phyloP scores from a whole-genome alignment of 2,797 vertebrate species.

The Hyperoplus immaculatus region DNA sequence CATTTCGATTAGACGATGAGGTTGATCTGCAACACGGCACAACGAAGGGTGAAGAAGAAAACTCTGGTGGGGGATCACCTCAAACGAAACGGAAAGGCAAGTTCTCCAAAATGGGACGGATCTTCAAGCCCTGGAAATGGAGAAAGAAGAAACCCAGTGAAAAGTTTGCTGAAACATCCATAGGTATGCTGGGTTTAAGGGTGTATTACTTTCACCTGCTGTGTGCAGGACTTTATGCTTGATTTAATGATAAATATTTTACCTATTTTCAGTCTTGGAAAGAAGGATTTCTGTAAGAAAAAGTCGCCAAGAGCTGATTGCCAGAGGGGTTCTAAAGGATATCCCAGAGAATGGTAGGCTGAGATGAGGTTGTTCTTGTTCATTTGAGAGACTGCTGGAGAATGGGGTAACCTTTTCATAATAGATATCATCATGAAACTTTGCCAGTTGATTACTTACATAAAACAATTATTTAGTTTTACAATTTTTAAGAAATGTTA shows the following conservation, averaged over 20 bases:
- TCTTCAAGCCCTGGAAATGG: conserved; percentile 99
- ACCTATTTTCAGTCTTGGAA: conserved; percentile 89
- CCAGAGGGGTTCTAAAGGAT: conserved; percentile 94
- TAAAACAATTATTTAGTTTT: too few relatives aligned
- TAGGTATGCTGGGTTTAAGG: conserved; percentile 81
- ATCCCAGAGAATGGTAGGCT: conserved; percentile 91
- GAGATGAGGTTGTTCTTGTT: background rate
- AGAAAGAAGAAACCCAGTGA: conserved; percentile 97
- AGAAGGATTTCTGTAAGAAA: conserved; percentile 96
- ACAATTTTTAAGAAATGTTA: too few relatives aligned
- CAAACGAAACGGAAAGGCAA: conserved; percentile 94
- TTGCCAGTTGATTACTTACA: too few relatives aligned
- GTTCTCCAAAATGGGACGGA: conserved; percentile 92
- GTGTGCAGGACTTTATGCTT: background rate
- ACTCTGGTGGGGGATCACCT: conserved; percentile 87
- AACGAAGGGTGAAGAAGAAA: conserved; percentile 84
- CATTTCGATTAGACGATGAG: conserved; percentile 83
- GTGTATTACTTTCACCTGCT: background rate
- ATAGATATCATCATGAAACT: too few relatives aligned
- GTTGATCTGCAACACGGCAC: conserved; percentile 77
- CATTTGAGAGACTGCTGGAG: too few relatives aligned
- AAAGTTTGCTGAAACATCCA: conserved; percentile 94
- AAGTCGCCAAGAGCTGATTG: conserved; percentile 94
- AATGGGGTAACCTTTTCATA: too few relatives aligned
- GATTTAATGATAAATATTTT: accelerated